Evolutionary conservation across 2,797 vertebrate genomes (phyloP), one percentile per base, ranked within the genome.

Genomic region (Chelonia mydas): DNA sequence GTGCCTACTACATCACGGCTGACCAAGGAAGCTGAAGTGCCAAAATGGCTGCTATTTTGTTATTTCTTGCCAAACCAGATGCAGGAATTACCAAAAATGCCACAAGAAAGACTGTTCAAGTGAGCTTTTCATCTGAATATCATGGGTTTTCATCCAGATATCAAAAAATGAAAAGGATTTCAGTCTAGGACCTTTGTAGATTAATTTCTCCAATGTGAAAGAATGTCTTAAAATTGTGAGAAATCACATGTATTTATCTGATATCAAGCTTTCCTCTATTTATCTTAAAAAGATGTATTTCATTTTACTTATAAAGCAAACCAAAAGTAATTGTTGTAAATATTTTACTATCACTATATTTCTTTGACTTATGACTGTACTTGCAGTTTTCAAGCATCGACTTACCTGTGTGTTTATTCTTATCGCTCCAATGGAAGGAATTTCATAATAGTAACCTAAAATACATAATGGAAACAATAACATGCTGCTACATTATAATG

Each of bases 381-480:
- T 13, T 86, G 28, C 23, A 78, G 33, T 61, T 88, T 86, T 28
- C 45, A 92, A 93, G 83, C 17, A 41, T 7, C 90, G 47, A 79
- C 90, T 92, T 90, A 99, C 99, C 99, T 99, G 99, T 77, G 99
- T 99, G 97, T 99, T 99, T 98, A 99, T 99, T 97, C 99, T 98
- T 97, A 99, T 99, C 92, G 99, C 99, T 97, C 99, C 99, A 33
- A 99, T 99, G 47, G 99, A 99, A 0, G 99, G 99, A 90, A 99
- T 99, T 98, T 99, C 99, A 95, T 99, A 99, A 98, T 99, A 99
- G 96, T 99, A 99, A 96, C 99, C 99, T 99, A 93, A 90, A 98
- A 98, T 76, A 97, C 61, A 93, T 47, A 86, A 91, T 2, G 89
- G 41, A 97, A 93, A 93, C 11, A 85, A 86, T 27, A 6, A 6